Base-by-base conservation (phyloP, 2,113 vertebrate genomes). In the Xenotilapia caudafasciata region DNA sequence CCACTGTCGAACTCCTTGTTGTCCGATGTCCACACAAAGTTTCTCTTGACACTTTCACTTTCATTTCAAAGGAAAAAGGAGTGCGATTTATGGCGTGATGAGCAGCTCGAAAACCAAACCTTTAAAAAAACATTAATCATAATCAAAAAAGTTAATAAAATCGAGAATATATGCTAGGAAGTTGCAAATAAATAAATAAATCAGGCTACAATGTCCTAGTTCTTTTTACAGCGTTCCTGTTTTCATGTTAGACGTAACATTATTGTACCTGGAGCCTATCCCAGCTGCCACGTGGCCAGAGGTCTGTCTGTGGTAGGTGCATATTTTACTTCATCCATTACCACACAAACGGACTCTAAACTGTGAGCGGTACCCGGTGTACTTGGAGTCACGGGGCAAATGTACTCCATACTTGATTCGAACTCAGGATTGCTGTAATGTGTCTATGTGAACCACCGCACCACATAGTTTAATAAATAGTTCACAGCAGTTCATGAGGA, bases 21-120 rank as follows among this genome's bases (percentile, higher is more conserved):
- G 23, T 3, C 19, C 19, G 58, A 80, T 55, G 9, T 19, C 17
- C 53, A 60, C 4, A 47, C 9, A 4, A 13, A 38, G 6, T 3
- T 75, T 26, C 2, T 77, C 4, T 7, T 1, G 7, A 7, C 2
- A 82, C 94, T 96, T 97, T 97, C 94, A 86, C 92, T 97, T 97
- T 97, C 94, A 80, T 12, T 96, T 96, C 5, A 4, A 2, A 7
- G n/a, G 5, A 10, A 75, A 19, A 62, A 19, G 58, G 73, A 62
- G 87, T 56, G 33, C 77, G 79, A 23, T 65, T 38, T 65, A 19
- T 38, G 60, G 1, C 2, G 19, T 65, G 33, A 38, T 65, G 33
- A 65, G 60, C 33, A 65, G 60, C 33, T 65, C 33, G 17, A 38
- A 65, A 65, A 38, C 60, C 17, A 38, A 38, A 65, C 60, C 31